Evolutionary conservation across 2,113 vertebrate species (phyloP), one percentile per base, ranked within the genome.

Genomic region (Xenopus laevis): DNA sequence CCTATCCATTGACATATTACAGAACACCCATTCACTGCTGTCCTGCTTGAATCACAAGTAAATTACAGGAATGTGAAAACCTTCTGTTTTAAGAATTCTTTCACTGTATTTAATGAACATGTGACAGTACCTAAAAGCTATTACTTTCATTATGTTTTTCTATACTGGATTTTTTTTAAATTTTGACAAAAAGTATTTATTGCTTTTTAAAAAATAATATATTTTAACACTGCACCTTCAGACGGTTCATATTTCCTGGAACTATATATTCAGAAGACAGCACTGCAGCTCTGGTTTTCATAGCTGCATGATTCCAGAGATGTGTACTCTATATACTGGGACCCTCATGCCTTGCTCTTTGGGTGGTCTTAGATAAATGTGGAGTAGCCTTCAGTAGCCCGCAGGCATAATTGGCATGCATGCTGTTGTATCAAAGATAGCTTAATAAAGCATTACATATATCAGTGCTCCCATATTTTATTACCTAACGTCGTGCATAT

Each of bases 401-500:
- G 87, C 92, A 94, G 95, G 95, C 93, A 89, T 88, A 91, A 92
- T 90, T 87, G 87, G 91, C 91, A 88, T 89, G 89, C 87, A 91
- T 91, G 89, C 90, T 82, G 90, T 91, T 91, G 89, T 94, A 94
- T 91, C 91, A 92, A 91, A 94, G 91, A 91, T 92, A 91, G 92
- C 90, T 95, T 96, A 95, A 97, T 97, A 97, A 98, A 97, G 93
- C 92, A 94, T 94, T 94, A 93, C 93, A 92, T 92, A 95, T 95
- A 95, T 96, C 92, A 88, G 89, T 87, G 89, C 92, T 91, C 91
- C 92, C 90, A 92, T 95, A 93, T 95, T 94, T 94, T 94, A 93
- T 93, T 87, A 89, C 89, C 88, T 91, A 92, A 89, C 85, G 86
- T 88, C 87, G 91, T 89, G 93, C 94, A 95, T 95, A 95, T 94